These are phyloP conservation scores for Nautilus pompilius DNA, from an alignment of 1,140 invertebrate species.

Conservation along the genomic window DNA sequence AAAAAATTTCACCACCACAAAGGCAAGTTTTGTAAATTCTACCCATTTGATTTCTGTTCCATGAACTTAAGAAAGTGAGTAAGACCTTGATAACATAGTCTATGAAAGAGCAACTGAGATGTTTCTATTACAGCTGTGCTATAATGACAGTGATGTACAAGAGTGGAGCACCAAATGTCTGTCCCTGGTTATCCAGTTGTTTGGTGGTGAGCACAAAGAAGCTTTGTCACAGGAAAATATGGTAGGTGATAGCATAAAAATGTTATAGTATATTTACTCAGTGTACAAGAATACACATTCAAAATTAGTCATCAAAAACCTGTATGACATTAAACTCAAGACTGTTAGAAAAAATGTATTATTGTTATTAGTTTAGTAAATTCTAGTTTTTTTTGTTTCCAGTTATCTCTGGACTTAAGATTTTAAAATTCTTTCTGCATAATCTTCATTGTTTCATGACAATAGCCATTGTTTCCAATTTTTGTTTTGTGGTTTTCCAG, in stretches of 20 bases:
- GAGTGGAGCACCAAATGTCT: conserved; percentile 49
- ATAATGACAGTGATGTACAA: conserved; percentile 51
- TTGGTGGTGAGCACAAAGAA: conserved; percentile 52
- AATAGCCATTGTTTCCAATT: too few species aligned
- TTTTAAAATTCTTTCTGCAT: not conserved
- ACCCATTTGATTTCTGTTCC: too few species aligned
- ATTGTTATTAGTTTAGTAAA: not conserved
- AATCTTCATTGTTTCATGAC: too few species aligned
- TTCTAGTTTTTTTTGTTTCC: not conserved
- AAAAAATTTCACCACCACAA: too few species aligned
- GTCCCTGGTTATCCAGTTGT: conserved; percentile 52
- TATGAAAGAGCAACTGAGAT: not conserved
- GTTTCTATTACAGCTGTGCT: conserved; percentile 38
- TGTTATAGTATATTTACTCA: not conserved
- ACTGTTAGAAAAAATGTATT: not conserved
- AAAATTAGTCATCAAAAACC: too few species aligned
- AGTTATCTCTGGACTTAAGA: not conserved
- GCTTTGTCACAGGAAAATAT: conserved; percentile 46
- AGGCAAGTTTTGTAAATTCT: too few species aligned
- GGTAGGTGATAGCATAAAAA: conserved; percentile 24
- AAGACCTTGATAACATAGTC: too few species aligned
- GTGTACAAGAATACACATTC: not conserved
- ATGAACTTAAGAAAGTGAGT: too few species aligned
- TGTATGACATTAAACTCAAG: not conserved
- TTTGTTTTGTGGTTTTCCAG: too few species aligned